phyloP scores from a whole-genome alignment of 1,140 invertebrate species.

The Holcopasites calliopsidis region DNA sequence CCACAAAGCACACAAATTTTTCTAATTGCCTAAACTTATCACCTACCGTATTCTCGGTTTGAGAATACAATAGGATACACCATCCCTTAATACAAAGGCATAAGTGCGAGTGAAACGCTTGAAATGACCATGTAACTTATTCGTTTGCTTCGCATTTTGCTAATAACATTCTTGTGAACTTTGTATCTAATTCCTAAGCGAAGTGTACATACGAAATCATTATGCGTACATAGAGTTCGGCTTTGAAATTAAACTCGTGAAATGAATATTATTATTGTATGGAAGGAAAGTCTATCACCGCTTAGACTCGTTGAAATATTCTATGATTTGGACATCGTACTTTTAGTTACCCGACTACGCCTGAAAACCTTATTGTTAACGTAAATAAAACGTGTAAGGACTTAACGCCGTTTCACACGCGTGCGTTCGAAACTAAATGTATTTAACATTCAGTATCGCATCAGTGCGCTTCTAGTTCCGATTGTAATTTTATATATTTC shows the following conservation, averaged over 20 bases:
- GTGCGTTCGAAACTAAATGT: slow-evolving; percentile 29
- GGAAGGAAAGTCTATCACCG: slow-evolving; percentile 3
- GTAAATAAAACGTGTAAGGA: neutral
- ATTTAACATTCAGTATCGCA: slow-evolving; percentile 61
- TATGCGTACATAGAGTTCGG: neutral
- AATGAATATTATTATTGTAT: neutral
- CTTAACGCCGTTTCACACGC: neutral
- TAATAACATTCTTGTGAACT: neutral
- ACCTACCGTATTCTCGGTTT: slow-evolving; percentile 2
- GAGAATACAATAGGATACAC: neutral
- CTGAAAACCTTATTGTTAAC: neutral
- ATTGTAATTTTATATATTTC: slow-evolving; percentile 66
- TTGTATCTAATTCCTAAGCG: neutral
- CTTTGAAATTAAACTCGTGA: slow-evolving; percentile 11
- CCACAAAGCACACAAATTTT: slow-evolving; percentile 14
- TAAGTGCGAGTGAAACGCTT: slow-evolving; percentile 6
- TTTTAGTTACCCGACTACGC: neutral
- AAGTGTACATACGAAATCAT: neutral
- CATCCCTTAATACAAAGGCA: neutral
- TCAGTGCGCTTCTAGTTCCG: slow-evolving; percentile 58
- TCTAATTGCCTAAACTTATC: slow-evolving; percentile 34
- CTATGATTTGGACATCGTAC: neutral
- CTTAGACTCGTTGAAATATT: neutral
- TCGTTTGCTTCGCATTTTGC: slow-evolving; percentile 5
- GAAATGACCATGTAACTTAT: neutral